Evolutionary conservation across 35 echinoderm and acorn worm genomes (phyloP).

Genomic region (Anneissia japonica): DNA sequence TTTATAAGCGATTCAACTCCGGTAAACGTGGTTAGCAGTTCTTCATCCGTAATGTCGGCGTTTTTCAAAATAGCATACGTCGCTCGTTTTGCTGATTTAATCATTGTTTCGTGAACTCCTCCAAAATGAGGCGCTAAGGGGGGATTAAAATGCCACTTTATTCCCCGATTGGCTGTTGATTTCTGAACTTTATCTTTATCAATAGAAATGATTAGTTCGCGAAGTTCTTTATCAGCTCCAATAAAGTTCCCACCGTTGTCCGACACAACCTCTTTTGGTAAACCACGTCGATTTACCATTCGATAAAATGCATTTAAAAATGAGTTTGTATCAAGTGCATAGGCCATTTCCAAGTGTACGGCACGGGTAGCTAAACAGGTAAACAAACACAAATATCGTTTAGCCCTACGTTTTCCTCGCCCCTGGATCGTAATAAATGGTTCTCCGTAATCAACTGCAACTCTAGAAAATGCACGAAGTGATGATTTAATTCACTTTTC

Average conservation of each 20-base stretch:
- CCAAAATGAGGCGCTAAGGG: neutral
- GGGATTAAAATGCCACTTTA: conserved; percentile 2
- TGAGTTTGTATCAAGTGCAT: conserved; percentile 48
- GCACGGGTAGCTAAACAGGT: conserved; percentile 56
- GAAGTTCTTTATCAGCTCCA: conserved; percentile 29
- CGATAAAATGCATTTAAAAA: conserved; percentile 55
- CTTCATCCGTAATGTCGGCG: conserved; percentile 12
- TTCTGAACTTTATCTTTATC: conserved; percentile 33
- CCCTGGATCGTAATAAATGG: conserved; percentile 42
- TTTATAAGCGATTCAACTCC: conserved; percentile 23
- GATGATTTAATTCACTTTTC: neutral
- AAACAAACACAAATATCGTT: conserved; percentile 42
- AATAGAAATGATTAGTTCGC: conserved; percentile 11
- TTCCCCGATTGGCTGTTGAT: neutral
- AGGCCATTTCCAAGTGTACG: conserved; percentile 61
- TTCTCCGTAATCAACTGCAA: conserved; percentile 49
- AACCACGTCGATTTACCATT: conserved; percentile 32
- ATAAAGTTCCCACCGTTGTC: conserved; percentile 74
- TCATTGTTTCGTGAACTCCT: neutral
- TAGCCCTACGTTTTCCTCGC: neutral
- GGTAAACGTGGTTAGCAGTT: conserved; percentile 20
- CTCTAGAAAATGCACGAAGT: neutral
- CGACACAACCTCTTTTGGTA: conserved; percentile 24
- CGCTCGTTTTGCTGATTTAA: neutral
- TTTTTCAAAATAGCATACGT: conserved; percentile 21